These are phyloP conservation scores for Ophioderma brevispina DNA, from an alignment of 35 echinoderm and acorn worm genomes.

Conservation along the genomic window DNA sequence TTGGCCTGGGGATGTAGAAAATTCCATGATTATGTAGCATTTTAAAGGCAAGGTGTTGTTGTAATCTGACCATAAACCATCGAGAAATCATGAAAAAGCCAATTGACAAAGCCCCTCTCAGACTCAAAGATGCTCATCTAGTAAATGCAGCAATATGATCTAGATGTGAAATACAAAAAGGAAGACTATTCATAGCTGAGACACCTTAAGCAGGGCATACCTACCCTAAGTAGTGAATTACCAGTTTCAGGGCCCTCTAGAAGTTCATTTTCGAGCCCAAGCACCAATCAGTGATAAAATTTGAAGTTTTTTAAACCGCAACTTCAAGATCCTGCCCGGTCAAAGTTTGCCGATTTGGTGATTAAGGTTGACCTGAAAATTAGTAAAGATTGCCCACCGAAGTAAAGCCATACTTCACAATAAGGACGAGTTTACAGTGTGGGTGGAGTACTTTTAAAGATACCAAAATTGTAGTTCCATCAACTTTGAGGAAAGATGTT, in stretches of 20 bases:
- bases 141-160: slow-evolving; percentile 33
- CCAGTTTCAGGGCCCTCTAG: neutral
- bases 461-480: slow-evolving; percentile 22
- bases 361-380: slow-evolving; percentile 29
- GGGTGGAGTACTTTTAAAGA: slow-evolving; percentile 31
- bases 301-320: slow-evolving; percentile 50
- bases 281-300: neutral
- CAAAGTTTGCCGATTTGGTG: neutral
- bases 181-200: slow-evolving; percentile 33
- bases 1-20: slow-evolving; percentile 49
- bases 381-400: slow-evolving; percentile 12
- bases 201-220: slow-evolving; percentile 15
- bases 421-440: slow-evolving; percentile 31
- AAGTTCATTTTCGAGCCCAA: neutral
- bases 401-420: slow-evolving; percentile 10
- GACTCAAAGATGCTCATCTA: slow-evolving; percentile 52
- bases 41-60: slow-evolving; percentile 4
- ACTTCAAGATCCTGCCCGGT: slow-evolving; percentile 35
- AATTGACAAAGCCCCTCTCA: neutral
- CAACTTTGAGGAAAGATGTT: slow-evolving; percentile 8
- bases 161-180: slow-evolving; percentile 54
- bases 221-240: neutral
- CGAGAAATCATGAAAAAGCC: slow-evolving; percentile 32
- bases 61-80: slow-evolving; percentile 56
- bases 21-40: slow-evolving; percentile 45